Base-by-base conservation (phyloP, 2,113 vertebrate species). In the Poecile atricapillus region DNA sequence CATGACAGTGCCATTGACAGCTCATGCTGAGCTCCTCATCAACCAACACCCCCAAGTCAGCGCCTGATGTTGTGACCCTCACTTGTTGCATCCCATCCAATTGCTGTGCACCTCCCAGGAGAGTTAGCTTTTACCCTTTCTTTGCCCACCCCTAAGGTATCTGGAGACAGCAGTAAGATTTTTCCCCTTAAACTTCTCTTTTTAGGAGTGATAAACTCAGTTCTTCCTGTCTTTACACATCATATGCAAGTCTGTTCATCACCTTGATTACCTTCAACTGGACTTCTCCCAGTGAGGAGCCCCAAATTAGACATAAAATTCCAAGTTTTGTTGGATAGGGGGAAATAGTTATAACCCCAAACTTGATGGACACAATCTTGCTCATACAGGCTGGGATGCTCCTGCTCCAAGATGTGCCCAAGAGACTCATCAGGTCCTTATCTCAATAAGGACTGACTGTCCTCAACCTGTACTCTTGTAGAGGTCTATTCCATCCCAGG, bases 71-170 rank as follows among this genome's bases (percentile, higher is more conserved):
- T 55, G 55, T 41, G 62, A 60, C 7, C 39, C n/a, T 47, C 62
- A 18, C 47, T 60, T 0, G 0, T 3, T 47, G 4, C n/a, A 75
- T 10, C 39, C 63, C 78, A 30, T 22, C 39, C 0, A 0, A 41
- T 1, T 0, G 0, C 53, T 37, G 18, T 30, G 9, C 27, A 39
- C 19, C 39, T 59, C 73, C 24, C 47, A 59, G 52, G 18, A 49
- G 21, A 77, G 15, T 39, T 70, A 70, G 35, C 11, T 69, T 75
- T 39, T 49, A 74, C 15, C 35, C 13, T 71, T 68, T 80, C 33
- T 79, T 3, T 0, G 2, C 6, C 4, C 44, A 74, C 4, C 33
- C 25, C 21, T 67, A 56, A 35, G 27, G 47, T 1, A 56, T 14
- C 33, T 84, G 73, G 44, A 89, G 68, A 25, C 73, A 78, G 33